Evolutionary conservation across 2,113 vertebrate genomes (phyloP).

Genomic region (Ptychochromis oligacanthus): DNA sequence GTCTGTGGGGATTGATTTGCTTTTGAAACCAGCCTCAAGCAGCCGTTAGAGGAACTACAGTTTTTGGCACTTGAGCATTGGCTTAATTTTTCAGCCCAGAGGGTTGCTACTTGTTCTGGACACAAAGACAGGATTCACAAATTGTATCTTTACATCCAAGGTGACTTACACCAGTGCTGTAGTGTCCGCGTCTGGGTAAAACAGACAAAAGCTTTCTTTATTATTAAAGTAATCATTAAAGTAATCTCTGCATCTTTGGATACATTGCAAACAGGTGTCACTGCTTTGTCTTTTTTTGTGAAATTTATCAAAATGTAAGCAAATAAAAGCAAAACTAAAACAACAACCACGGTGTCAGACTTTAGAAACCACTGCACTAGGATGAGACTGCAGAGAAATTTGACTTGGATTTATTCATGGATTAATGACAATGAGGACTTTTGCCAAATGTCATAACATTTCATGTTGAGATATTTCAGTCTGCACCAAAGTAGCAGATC

Average conservation of each 20-base stretch:
- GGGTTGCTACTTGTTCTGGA: neutral
- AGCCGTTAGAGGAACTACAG: no score
- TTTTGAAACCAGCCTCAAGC: no score
- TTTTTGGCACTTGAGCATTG: neutral
- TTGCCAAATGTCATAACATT: neutral
- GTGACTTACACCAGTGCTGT: no score
- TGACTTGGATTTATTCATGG: neutral
- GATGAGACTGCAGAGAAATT: neutral
- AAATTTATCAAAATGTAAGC: no score
- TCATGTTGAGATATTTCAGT: neutral
- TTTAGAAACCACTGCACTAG: no score
- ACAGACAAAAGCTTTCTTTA: neutral
- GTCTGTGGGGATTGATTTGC: no score
- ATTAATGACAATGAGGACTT: neutral
- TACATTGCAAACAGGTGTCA: no score
- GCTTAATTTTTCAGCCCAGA: neutral
- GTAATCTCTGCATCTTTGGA: no score
- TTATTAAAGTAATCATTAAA: neutral
- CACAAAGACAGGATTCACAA: neutral
- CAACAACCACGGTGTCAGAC: no score
- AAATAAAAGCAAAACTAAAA: no score
- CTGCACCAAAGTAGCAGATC: neutral
- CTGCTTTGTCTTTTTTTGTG: no score
- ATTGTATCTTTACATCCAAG: neutral
- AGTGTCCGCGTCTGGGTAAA: no score